A percentile compares a stretch with the other conserved stretches of the same genome.
These are phyloP conservation scores for Apocrypta bakeri DNA, from an alignment of 1,140 invertebrate species.

Conservation along the genomic window DNA sequence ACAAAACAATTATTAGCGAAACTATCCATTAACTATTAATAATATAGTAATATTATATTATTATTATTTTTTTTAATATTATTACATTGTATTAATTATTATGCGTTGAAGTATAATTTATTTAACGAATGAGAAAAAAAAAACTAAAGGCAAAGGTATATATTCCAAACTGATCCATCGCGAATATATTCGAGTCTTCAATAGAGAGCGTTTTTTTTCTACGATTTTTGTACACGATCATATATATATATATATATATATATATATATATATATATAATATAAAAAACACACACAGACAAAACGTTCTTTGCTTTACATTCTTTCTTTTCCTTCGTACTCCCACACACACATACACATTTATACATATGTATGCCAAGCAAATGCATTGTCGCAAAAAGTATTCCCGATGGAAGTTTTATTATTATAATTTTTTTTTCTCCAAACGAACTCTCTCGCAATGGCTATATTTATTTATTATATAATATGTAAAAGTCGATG, in stretches of 20 bases:
- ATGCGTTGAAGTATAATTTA: constrained; percentile 39
- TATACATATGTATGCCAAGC: no score
- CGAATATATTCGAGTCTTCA: constrained; percentile 28
- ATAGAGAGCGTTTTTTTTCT: constrained; percentile 22
- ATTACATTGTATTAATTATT: constrained; percentile 15
- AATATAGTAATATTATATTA: constrained; percentile 17
- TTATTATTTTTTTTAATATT: constrained; percentile 21
- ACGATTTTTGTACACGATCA: constrained; percentile 39
- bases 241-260: no score
- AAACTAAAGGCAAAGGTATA: neutral
- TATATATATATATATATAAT: no score
- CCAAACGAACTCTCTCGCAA: constrained; percentile 23
- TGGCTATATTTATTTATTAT: constrained; percentile 60
- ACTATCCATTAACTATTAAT: constrained; percentile 28
- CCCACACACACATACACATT: no score
- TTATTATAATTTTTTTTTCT: neutral
- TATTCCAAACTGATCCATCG: constrained; percentile 32
- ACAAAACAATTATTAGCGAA: constrained; percentile 18
- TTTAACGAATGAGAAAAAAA: constrained; percentile 22
- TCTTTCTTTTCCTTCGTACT: neutral
- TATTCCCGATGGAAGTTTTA: neutral
- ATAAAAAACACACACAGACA: no score
- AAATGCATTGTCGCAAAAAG: neutral
- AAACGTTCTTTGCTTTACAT: neutral
- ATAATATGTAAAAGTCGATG: constrained; percentile 19